phyloP scores from a whole-genome alignment of 30 jellyfish, hydroid and myxozoan species.

The Sanderia malayensis region DNA sequence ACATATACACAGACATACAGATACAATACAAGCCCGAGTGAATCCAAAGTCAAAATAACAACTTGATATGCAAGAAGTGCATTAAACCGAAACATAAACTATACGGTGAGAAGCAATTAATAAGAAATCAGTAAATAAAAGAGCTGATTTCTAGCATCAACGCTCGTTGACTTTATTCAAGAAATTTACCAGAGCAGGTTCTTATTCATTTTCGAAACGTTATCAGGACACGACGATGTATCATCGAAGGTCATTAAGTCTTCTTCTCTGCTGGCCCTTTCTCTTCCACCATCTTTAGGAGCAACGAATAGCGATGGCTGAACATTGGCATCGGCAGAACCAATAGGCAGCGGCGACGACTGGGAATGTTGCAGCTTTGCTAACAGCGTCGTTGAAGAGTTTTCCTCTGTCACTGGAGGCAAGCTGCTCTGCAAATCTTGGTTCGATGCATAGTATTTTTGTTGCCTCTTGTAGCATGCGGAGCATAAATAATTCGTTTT shows the following conservation, averaged over 20 bases:
- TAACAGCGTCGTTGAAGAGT: no score
- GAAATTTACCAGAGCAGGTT: no score
- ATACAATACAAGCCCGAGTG: no score
- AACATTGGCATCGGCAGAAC: background rate
- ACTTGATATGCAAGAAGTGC: no score
- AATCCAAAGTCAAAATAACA: no score
- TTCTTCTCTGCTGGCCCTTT: no score
- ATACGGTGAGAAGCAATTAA: no score
- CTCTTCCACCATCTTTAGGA: background rate
- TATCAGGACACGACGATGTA: background rate
- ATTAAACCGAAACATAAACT: no score
- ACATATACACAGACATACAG: no score
- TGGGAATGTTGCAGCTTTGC: background rate
- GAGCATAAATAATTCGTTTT: slow-evolving; percentile 71
- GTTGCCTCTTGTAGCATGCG: slow-evolving; percentile 54
- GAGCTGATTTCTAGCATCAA: no score
- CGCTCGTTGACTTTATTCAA: no score
- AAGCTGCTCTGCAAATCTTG: slow-evolving; percentile 21
- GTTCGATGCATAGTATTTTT: slow-evolving; percentile 10
- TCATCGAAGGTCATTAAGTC: background rate
- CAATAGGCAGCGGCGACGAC: background rate
- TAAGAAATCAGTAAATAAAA: no score
- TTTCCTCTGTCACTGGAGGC: slow-evolving; percentile 49
- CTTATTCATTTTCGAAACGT: background rate
- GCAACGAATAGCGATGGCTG: background rate